Conservation (phyloP, 1,140 invertebrate species). For the Listronotus oregonensis region DNA sequence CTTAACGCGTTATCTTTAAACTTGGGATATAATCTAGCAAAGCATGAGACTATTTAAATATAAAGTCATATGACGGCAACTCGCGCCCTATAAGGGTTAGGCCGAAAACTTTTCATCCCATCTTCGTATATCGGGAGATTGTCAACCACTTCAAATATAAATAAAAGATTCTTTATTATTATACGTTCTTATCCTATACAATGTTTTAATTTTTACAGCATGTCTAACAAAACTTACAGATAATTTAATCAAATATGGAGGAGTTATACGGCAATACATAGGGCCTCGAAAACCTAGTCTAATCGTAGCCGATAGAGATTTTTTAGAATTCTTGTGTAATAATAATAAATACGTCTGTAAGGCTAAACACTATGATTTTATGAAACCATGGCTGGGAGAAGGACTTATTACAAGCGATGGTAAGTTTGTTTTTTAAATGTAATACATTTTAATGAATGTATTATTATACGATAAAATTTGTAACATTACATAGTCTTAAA, state of each 20-base stretch:
- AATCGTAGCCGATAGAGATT: conserved; percentile 14
- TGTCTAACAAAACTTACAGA: conserved; percentile 16
- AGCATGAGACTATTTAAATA: no score
- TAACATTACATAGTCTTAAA: no score
- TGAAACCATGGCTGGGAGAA: conserved; percentile 18
- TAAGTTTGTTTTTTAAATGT: background rate
- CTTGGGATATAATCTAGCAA: no score
- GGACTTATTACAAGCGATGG: conserved; percentile 19
- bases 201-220: conserved; percentile 6
- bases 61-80: no score
- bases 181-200: background rate
- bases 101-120: no score
- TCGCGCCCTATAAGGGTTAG: no score
- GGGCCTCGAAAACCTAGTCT: conserved; percentile 24
- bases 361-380: conserved; percentile 4
- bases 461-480: no score
- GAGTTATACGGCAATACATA: conserved; percentile 25
- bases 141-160: no score
- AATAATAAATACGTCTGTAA: conserved; percentile 15
- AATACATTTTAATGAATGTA: no score
- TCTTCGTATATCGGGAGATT: no score
- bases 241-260: conserved; percentile 15
- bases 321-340: conserved; percentile 15
- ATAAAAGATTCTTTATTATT: no score
- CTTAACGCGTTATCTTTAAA: no score